Conservation (phyloP, 2,113 vertebrate species). For the Oryzias melastigma region DNA sequence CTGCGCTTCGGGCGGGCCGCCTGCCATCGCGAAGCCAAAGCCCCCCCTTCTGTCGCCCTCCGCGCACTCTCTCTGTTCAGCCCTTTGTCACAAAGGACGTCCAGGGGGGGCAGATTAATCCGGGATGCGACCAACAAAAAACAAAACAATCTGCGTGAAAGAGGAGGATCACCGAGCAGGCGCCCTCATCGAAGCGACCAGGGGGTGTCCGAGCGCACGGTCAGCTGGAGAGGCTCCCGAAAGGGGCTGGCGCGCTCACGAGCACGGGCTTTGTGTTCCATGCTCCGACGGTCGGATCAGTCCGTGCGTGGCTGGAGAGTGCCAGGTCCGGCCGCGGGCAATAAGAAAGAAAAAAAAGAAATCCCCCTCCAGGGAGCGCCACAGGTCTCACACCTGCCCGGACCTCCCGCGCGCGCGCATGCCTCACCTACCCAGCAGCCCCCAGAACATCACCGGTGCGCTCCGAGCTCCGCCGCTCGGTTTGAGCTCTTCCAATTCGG, state of each 20-base stretch:
- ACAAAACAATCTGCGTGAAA: conserved; percentile 1
- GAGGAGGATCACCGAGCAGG: conserved; percentile 24
- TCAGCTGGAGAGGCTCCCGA: conserved; percentile 52
- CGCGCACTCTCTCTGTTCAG: conserved; percentile 40
- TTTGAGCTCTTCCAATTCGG: conserved; percentile 39
- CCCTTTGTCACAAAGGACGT: conserved; percentile 65
- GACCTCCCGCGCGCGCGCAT: conserved; percentile 58
- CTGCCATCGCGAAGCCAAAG: conserved; percentile 70
- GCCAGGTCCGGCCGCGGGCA: conserved; percentile 26
- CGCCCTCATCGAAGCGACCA: conserved; percentile 33
- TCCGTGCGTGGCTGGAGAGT: conserved; percentile 49
- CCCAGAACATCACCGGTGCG: conserved; percentile 3
- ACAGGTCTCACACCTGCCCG: conserved; percentile 74
- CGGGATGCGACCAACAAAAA: conserved; percentile 28
- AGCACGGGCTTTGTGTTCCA: conserved; percentile 55
- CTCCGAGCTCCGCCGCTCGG: neutral
- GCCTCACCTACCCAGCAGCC: neutral
- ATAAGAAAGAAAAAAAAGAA: neutral
- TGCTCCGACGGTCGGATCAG: conserved; percentile 42
- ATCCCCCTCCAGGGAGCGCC: conserved; percentile 45
- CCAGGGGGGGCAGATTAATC: conserved; percentile 38
- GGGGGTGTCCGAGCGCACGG: conserved; percentile 37
- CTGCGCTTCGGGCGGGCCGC: conserved; percentile 66
- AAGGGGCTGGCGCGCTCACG: conserved; percentile 42
- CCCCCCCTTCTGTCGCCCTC: conserved; percentile 34